Conservation (phyloP, 2,113 vertebrate species). For the Psilopsiagon aymara region DNA sequence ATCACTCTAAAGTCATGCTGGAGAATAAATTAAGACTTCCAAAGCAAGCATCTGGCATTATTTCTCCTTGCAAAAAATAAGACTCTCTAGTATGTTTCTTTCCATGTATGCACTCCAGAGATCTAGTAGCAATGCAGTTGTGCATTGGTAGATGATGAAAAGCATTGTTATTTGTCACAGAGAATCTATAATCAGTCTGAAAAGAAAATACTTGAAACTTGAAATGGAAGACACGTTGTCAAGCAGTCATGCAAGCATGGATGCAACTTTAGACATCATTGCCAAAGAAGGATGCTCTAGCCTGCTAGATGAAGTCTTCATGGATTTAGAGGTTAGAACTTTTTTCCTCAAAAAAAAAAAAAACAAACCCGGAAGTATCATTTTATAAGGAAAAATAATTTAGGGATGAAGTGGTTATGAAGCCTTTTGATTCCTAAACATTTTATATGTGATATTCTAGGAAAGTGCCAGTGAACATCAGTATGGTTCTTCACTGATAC, state of each 20-base stretch:
- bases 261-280: slow-evolving; percentile 84
- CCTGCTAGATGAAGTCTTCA: slow-evolving; percentile 94
- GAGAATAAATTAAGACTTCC: background rate
- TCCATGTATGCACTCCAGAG: background rate
- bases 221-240: slow-evolving; percentile 73
- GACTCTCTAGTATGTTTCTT: background rate
- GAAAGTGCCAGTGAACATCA: background rate
- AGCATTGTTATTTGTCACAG: slow-evolving; percentile 68
- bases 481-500: background rate
- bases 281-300: slow-evolving; percentile 93
- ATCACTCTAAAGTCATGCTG: background rate
- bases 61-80: background rate
- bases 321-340: slow-evolving; percentile 89
- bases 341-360: background rate
- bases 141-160: background rate
- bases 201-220: slow-evolving; percentile 89
- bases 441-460: background rate
- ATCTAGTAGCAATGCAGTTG: background rate
- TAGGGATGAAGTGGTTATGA: background rate
- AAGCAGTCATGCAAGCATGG: slow-evolving; percentile 83
- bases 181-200: slow-evolving; percentile 93
- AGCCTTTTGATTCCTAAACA: background rate
- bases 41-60: background rate
- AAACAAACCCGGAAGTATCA: background rate
- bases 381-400: background rate